A percentile compares a stretch with the other conserved stretches of the same genome.
These are phyloP conservation scores for Chiloscyllium plagiosum DNA, from an alignment of 2,113 vertebrate species.

Conservation along the genomic window DNA sequence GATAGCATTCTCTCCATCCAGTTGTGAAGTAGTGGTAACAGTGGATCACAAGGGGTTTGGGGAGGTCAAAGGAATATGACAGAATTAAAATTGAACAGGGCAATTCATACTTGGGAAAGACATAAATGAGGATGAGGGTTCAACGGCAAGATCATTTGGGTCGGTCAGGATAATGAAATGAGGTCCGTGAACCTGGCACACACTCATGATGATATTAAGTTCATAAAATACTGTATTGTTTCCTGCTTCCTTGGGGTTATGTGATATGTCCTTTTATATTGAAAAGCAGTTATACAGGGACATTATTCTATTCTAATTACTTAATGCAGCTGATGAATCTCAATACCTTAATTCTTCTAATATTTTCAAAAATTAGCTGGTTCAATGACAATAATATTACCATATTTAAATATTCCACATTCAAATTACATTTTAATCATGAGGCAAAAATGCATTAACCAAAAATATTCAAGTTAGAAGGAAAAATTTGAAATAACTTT, in stretches of 20 bases:
- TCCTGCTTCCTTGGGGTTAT: conserved; percentile 28
- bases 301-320: conserved; percentile 64
- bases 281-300: conserved; percentile 55
- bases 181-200: not conserved
- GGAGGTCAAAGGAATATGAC: conserved; percentile 1
- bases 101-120: not conserved
- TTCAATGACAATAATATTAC: conserved; percentile 75
- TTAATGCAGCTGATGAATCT: conserved; percentile 66
- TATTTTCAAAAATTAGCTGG: conserved; percentile 79
- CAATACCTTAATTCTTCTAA: conserved; percentile 80
- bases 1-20: conserved; percentile 4
- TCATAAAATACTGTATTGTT: conserved; percentile 33
- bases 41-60: not conserved
- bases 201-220: conserved; percentile 25
- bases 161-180: conserved; percentile 5
- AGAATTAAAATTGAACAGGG: conserved; percentile 13
- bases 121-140: not conserved
- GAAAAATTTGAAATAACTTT: conserved; percentile 90
- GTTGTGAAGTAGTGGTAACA: not conserved
- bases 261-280: conserved; percentile 28
- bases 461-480: conserved; percentile 79
- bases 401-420: conserved; percentile 74
- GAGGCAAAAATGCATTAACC: conserved; percentile 90
- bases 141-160: not conserved
- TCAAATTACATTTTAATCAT: conserved; percentile 95